Evolutionary conservation across 2,888 invertebrate genomes (phyloP), one percentile per base, ranked within the genome.

Genomic region (Artemia sp.): DNA sequence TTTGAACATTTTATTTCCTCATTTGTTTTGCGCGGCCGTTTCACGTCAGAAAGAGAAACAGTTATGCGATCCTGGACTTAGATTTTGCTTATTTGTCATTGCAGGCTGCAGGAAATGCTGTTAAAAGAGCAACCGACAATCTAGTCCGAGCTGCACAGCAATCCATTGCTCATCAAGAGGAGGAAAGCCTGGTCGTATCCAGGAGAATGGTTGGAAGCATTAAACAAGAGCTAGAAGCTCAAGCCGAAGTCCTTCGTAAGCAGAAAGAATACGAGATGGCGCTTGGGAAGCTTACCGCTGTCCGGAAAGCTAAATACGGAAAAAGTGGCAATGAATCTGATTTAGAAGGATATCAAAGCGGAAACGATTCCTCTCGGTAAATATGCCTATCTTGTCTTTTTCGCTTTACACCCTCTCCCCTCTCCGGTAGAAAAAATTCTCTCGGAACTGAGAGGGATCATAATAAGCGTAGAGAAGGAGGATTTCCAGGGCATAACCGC

Each of bases 81-180:
- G 4, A 38, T 38, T 38, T 38, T 38, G 3, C 38, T 6, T 38
- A 3, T 38, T 38, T 38, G 38, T 38, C 38, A 2, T 70, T 74
- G 9, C 88, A 94, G 79, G 85, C 89, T 12, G 96, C 96, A 0
- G 96, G 96, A 12, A 95, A 94, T 74, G 94, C 93, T 6, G 97
- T 98, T 2, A 96, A 97, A 80, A 84, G 92, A 72, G 96, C 97
- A 5, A 97, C 98, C 0, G 98, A 99, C 79, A 94, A 94, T 81
- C 81, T 99, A 75, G 98, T 98, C 24, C 83, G 89, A 51, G 93
- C 96, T 0, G 96, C 97, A 0, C 87, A 95, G 73, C 89, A 90
- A 77, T 92, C 94, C 51, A 89, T 94, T 72, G 89, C 88, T 73
- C 87, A 89, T 68, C 92, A 93, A 75, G 94, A 94, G 77, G 96